Evolutionary conservation across 2,113 vertebrate genomes (phyloP).

Genomic region (Motacilla alba): DNA sequence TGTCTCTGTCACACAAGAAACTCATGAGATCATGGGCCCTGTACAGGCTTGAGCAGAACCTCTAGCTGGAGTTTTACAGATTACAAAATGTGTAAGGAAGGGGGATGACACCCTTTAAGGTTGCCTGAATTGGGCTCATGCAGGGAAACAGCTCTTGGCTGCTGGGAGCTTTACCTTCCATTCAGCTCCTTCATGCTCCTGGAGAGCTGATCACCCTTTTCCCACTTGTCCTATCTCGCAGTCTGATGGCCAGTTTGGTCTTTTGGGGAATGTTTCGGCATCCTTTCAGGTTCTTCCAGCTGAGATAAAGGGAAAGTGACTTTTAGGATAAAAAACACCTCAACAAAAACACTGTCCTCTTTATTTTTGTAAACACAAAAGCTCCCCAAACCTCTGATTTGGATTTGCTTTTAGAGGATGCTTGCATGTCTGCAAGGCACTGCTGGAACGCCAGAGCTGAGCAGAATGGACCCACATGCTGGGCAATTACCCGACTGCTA

Average conservation of each 20-base stretch:
- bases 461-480: neutral
- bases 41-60: neutral
- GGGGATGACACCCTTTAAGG: neutral
- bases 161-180: neutral
- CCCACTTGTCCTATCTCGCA: neutral
- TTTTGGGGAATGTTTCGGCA: neutral
- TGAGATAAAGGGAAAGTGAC: neutral
- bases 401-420: neutral
- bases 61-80: neutral
- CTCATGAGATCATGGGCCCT: rapidly evolving
- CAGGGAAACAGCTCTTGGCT: neutral
- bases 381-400: neutral
- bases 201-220: neutral
- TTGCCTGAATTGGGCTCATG: neutral
- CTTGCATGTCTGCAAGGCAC: neutral
- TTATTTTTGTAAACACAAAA: neutral
- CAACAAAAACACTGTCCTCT: neutral
- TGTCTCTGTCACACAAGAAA: neutral
- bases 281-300: neutral
- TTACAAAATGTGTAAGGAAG: neutral
- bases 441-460: neutral
- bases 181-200: neutral
- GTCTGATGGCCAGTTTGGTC: neutral
- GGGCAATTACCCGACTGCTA: neutral
- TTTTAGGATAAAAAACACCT: neutral